Base-by-base conservation (phyloP, 2,113 vertebrate species). In the Thalassoma bifasciatum region DNA sequence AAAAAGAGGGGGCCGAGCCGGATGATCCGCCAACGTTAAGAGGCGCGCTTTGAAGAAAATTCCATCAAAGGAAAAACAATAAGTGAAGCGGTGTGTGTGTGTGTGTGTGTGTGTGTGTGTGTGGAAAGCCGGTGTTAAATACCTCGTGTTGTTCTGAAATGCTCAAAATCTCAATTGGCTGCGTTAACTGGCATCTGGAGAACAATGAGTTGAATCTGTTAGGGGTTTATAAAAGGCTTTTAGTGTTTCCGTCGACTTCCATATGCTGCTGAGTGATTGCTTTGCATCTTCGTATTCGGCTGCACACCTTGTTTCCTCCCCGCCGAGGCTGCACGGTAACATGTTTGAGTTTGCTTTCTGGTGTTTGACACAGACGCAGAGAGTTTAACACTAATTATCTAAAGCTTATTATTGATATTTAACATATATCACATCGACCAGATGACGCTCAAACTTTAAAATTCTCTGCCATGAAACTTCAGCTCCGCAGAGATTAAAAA, bases 61-160 rank as follows among this genome's bases (percentile, higher is more conserved):
- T 89, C 79, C 79, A 88, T 91, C 88, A 91, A 93, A 92, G 85
- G 80, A 70, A 77, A 83, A 92, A 92, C 89, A 90, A 92, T 86
- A 86, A 89, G 77, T 75, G 83, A 83, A 77, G 74, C 81, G 47
- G 66, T 38, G 66, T 57, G 56, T 56, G 58, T 57, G 30, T 30
- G 30, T 30, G 66, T 38, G 66, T 57, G 56, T 56, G 58, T 57
- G 30, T 30, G 30, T 30, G 44, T 46, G 44, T 46, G 42, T 46
- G 60, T 54, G 84, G 36, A 72, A 69, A 57, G 74, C 72, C 21
- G 57, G 72, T 75, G 79, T 88, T 88, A 89, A 92, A 90, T 83
- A 90, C 86, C 83, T 88, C 67, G 83, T 82, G 76, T 88, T 91
- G 86, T 91, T 88, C 82, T 52, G 73, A 86, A 83, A 86, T 88